A percentile compares a stretch with the other conserved stretches of the same genome.
Conservation (phyloP, 2,888 invertebrate genomes). For the Ethmia dodecea region DNA sequence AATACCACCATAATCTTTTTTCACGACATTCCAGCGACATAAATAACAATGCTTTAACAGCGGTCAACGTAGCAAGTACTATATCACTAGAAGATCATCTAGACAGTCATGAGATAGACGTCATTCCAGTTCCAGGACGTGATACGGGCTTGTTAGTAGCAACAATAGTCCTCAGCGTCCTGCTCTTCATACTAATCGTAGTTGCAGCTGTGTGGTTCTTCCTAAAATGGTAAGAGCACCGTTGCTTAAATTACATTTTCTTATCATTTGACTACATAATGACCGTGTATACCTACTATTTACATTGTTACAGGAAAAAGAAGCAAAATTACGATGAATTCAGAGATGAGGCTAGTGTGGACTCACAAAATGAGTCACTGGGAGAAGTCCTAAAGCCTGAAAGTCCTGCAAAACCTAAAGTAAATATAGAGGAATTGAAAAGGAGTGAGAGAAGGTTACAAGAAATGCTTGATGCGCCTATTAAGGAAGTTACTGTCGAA, state of each 20-base stretch:
- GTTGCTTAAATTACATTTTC: slow-evolving; percentile 30
- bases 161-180: slow-evolving; percentile 55
- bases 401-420: slow-evolving; percentile 34
- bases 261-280: slow-evolving; percentile 21
- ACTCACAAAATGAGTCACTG: slow-evolving; percentile 38
- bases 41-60: slow-evolving; percentile 32
- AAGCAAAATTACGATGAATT: slow-evolving; percentile 45
- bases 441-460: slow-evolving; percentile 56
- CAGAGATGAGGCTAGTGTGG: slow-evolving; percentile 44
- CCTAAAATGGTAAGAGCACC: slow-evolving; percentile 55
- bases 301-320: slow-evolving; percentile 40
- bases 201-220: slow-evolving; percentile 46
- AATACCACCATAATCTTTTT: too few species aligned
- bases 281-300: slow-evolving; percentile 13
- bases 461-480: slow-evolving; percentile 53
- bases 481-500: slow-evolving; percentile 30
- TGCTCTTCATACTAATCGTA: slow-evolving; percentile 53
- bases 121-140: slow-evolving; percentile 38
- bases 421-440: slow-evolving; percentile 57
- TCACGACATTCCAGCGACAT: slow-evolving; percentile 46
- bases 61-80: slow-evolving; percentile 40
- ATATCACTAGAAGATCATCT: slow-evolving; percentile 63
- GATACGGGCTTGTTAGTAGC: slow-evolving; percentile 54
- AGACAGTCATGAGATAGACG: slow-evolving; percentile 39
- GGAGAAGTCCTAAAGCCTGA: slow-evolving; percentile 35